Evolutionary conservation across 2,113 vertebrate species (phyloP).

Genomic region (Calidris pugnax): DNA sequence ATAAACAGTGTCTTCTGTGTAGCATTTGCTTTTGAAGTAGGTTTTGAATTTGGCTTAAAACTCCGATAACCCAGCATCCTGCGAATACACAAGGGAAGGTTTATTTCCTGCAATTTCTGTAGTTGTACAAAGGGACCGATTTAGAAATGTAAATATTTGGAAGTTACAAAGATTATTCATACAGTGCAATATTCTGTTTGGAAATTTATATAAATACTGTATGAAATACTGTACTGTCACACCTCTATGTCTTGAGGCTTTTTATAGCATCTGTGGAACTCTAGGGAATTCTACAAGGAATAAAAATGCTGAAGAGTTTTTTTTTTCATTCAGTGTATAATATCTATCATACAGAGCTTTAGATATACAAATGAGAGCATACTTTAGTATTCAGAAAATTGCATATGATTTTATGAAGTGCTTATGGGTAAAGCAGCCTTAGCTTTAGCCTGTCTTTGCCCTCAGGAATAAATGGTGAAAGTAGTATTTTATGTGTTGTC

Average conservation of each 20-base stretch:
- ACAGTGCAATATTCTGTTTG: background rate
- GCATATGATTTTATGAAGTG: background rate
- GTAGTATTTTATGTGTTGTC: background rate
- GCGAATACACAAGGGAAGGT: background rate
- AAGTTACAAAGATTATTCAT: conserved; percentile 11
- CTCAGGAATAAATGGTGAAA: background rate
- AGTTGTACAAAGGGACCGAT: conserved; percentile 30
- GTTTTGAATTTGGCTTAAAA: conserved; percentile 8
- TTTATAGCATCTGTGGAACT: conserved; percentile 7
- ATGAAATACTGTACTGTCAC: conserved; percentile 15
- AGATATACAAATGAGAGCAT: background rate
- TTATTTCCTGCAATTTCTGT: conserved; percentile 33
- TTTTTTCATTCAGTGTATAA: conserved; percentile 9
- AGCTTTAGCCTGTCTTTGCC: background rate
- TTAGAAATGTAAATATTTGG: conserved; percentile 43
- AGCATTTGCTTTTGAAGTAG: conserved; percentile 3
- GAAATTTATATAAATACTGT: conserved; percentile 1
- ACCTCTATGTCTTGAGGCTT: background rate
- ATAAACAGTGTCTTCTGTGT: background rate
- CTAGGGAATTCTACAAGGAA: background rate
- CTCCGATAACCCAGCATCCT: conserved; percentile 10
- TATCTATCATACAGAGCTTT: background rate
- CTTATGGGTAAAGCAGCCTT: background rate
- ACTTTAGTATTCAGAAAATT: background rate
- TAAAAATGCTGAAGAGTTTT: conserved; percentile 11